Conservation (phyloP, 2,797 vertebrate species). For the Trachurus trachurus region DNA sequence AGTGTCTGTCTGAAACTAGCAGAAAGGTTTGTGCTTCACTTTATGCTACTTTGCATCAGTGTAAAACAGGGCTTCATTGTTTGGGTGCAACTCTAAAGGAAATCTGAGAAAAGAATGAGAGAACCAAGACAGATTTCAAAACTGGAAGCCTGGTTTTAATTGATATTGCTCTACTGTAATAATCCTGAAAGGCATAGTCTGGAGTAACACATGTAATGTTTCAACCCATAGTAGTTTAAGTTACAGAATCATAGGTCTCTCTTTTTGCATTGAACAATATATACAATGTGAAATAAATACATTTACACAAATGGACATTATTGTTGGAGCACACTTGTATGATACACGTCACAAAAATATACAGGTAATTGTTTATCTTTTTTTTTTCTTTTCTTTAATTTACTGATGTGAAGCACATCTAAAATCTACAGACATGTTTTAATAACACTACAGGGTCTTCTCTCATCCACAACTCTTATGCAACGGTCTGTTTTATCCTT, state of each 20-base stretch:
- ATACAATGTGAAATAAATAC: constrained; percentile 99
- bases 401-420: constrained; percentile 99
- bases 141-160: constrained; percentile 99
- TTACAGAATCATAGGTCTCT: constrained; percentile 99
- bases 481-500: constrained; percentile 64
- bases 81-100: not conserved
- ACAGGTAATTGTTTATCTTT: constrained; percentile 92
- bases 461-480: constrained; percentile 90
- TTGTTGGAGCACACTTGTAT: constrained; percentile 99
- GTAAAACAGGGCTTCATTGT: not conserved
- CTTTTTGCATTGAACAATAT: constrained; percentile 99
- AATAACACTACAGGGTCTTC: constrained; percentile 91
- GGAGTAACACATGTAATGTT: constrained; percentile 98
- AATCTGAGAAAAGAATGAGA: constrained; percentile 68
- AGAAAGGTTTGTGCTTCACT: too few species aligned
- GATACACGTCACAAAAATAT: constrained; percentile 99
- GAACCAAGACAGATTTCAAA: constrained; percentile 90
- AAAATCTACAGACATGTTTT: constrained; percentile 98
- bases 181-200: constrained; percentile 99
- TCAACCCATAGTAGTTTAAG: constrained; percentile 99
- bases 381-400: constrained; percentile 82
- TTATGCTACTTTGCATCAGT: not conserved
- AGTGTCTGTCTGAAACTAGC: too few species aligned
- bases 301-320: constrained; percentile 99
- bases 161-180: constrained; percentile 99